Evolutionary conservation across 2,797 vertebrate genomes (phyloP), one percentile per base, ranked within the genome.

Genomic region (Vespertilio murinus): DNA sequence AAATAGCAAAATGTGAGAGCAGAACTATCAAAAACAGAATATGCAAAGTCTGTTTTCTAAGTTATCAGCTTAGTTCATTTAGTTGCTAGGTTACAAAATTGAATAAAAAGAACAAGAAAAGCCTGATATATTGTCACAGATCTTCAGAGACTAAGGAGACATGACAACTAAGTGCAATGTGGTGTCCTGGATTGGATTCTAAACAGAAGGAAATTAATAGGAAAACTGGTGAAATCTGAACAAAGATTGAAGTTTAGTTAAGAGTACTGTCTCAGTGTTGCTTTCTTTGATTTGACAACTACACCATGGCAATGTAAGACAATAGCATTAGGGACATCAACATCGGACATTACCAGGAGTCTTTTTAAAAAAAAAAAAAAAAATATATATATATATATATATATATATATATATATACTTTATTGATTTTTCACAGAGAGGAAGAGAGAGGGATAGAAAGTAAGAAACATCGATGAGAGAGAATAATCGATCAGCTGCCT

Each of bases 231-330:
- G 12, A 90, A 73, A 91, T 67, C 40, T 14, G 7, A 90, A 74
- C 20, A 82, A 71, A 82, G 8, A 70, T 74, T 77, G 11, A 54
- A 65, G 33, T 45, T 91, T 67, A 80, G 33, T 77, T 85, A 79
- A 73, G 33, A 80, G 40, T 64, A 79, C 78, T n/a, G 9, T 33
- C 28, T 28, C 23, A 71, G 23, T 75, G 13, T 40, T 93, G 22
- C 13, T 78, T 90, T 87, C 33, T 82, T 74, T 33, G n/a, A 79
- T 74, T 87, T 73, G 67, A 54, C n/a, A 92, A 84, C 77, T 85
- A 52, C 4, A 38, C 14, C 45, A 78, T 17, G 54, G 20, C 28
- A 79, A 87, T 33, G 5, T 61, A 87, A 92, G 49, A 69, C 79
- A n/a, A 87, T 14, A 54, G 49, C 64, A 87, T 61, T 64, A 86